A percentile compares a stretch with the other conserved stretches of the same genome.
Evolutionary conservation across 2,797 vertebrate species (phyloP).

Genomic region (Sarcoramphus papa): DNA sequence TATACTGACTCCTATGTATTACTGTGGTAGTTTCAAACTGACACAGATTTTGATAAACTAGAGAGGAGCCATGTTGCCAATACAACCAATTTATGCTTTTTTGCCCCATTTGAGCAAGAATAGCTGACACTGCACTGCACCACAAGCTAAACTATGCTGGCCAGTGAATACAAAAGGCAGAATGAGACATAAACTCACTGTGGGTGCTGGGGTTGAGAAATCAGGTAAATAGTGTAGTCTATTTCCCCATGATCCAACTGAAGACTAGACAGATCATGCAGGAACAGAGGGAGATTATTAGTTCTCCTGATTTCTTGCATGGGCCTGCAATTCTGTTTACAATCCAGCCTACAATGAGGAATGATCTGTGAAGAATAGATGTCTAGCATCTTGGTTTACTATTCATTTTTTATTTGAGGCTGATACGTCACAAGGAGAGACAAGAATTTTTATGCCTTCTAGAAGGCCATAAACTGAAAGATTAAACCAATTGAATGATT

Average conservation of each 20-base stretch:
- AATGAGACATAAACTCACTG: not conserved
- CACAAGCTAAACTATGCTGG: not conserved
- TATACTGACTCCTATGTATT: not conserved
- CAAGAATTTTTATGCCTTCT: not conserved
- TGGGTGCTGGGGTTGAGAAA: not conserved
- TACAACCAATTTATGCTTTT: not conserved
- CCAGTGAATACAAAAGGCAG: not conserved
- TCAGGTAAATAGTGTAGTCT: not conserved
- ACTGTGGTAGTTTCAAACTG: not conserved
- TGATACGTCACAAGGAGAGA: not conserved
- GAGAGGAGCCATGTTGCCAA: not conserved
- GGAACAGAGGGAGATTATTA: not conserved
- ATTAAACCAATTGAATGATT: not conserved
- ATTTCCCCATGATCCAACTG: not conserved
- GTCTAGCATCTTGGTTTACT: not conserved
- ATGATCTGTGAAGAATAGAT: not conserved
- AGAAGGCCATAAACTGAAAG: not conserved
- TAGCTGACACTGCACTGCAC: not conserved
- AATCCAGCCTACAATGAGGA: not conserved
- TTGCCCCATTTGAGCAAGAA: not conserved
- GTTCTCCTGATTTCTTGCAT: not conserved
- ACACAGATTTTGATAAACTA: not conserved
- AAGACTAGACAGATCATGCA: not conserved
- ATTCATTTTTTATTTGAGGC: not conserved
- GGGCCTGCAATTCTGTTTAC: not conserved